Evolutionary conservation across 2,797 vertebrate genomes (phyloP), one percentile per base, ranked within the genome.

Genomic region (Gallinago solitaria): DNA sequence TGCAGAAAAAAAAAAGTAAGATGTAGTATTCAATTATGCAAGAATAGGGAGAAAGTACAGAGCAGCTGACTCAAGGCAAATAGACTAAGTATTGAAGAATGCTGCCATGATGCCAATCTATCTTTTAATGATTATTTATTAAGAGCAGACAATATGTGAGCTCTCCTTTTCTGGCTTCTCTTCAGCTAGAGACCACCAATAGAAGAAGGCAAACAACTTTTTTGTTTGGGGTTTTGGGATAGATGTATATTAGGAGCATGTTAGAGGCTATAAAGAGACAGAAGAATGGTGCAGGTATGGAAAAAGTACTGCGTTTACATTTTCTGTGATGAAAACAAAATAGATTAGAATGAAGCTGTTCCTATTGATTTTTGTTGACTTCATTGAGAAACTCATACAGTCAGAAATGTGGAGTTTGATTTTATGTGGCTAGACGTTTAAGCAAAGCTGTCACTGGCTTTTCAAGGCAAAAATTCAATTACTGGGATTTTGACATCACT

Each of bases 61-160:
- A 89, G 80, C 47, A 68, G 70, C 70, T 83, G 86, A 90, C 60
- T 95, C 45, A 57, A 93, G 75, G 77, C 53, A 94, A 80, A 83
- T 54, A 86, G 63, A 64, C 51, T 37, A 76, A 90, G 20, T 48
- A 21, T 23, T 91, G 61, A 80, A 83, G 78, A 93, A 74, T 0
- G 11, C 35, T 80, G 60, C 1, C 1, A 25, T 77, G 83, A 77
- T 90, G 53, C 43, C 11, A 23, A 27, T 75, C 37, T 87, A 13
- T 54, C 48, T 80, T 92, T 92, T 92, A 92, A 90, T 83, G 78
- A 87, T 97, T 94, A 84, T 95, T 94, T 93, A 93, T 89, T 89
- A 89, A 80, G 85, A 87, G 77, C 64, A 92, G 83, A 89, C 60
- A 73, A 41, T 78, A 70, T 17, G 21, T 41, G 74, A 90, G 11